Evolutionary conservation across 2,888 invertebrate species (phyloP).

Genomic region (Exocentrus adspersus): DNA sequence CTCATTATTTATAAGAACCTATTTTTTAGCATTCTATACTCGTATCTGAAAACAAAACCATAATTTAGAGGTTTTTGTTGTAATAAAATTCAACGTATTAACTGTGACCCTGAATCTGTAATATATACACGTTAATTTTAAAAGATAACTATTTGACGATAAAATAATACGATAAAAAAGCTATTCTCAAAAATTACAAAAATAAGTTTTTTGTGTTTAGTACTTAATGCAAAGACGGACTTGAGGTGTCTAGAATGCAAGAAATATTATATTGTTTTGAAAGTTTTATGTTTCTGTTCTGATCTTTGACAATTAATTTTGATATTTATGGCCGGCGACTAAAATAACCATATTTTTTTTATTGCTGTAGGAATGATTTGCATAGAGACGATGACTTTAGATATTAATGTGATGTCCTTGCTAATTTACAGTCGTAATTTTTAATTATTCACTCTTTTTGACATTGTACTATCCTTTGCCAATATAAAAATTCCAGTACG

Average conservation of each 20-base stretch:
- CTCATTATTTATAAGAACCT: slow-evolving; percentile 13
- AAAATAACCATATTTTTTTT: neutral
- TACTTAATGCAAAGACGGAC: neutral
- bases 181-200: neutral
- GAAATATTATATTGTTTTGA: neutral
- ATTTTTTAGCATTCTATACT: slow-evolving; percentile 8
- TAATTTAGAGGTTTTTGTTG: slow-evolving; percentile 17
- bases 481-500: too few relatives aligned
- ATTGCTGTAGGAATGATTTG: neutral
- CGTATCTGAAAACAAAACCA: slow-evolving; percentile 15
- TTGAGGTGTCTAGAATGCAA: neutral
- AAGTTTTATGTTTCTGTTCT: neutral
- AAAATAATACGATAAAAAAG: neutral
- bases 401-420: neutral
- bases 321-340: neutral
- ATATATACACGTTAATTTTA: slow-evolving; percentile 21
- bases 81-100: slow-evolving; percentile 16
- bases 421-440: neutral
- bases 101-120: slow-evolving; percentile 19
- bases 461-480: neutral
- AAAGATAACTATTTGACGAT: slow-evolving; percentile 11
- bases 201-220: neutral
- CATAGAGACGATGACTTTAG: neutral
- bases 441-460: neutral
- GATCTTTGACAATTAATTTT: neutral